A percentile compares a stretch with the other conserved stretches of the same genome.
Evolutionary conservation across 2,888 invertebrate genomes (phyloP).

Genomic region (Luperina testacea): DNA sequence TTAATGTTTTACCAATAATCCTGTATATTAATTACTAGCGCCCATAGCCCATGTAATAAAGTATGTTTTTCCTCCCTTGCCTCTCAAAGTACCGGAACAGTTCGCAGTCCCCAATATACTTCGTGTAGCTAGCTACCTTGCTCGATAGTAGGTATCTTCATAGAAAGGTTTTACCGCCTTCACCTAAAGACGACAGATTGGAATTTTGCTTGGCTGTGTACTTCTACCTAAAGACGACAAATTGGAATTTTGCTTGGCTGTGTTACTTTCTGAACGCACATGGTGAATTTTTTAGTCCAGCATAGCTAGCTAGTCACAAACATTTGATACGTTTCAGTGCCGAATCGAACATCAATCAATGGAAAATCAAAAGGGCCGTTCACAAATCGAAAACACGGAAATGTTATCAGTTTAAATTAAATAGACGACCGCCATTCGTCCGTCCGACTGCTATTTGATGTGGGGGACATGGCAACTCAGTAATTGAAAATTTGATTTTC

Average conservation of each 20-base stretch:
- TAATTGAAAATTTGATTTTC: neutral
- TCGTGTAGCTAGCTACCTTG: constrained; percentile 20
- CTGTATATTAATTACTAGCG: no score
- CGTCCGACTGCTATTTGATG: neutral
- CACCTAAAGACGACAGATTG: no score
- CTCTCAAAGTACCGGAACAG: constrained; percentile 56
- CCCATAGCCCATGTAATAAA: constrained; percentile 30
- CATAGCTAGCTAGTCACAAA: neutral
- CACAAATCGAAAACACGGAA: neutral
- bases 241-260: no score
- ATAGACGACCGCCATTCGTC: neutral
- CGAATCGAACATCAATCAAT: neutral
- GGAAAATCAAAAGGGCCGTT: neutral
- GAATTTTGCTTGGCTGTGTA: no score
- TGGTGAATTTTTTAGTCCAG: no score
- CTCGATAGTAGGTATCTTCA: constrained; percentile 34
- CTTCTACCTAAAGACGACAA: no score
- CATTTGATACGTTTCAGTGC: neutral
- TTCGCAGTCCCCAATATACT: constrained; percentile 34
- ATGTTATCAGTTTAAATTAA: neutral
- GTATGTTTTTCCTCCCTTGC: constrained; percentile 24
- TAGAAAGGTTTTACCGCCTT: no score
- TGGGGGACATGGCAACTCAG: neutral
- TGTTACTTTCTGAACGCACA: no score
- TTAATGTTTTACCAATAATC: no score